These are phyloP conservation scores for Andrena hattorfiana DNA, from an alignment of 2,888 invertebrate genomes.

Conservation along the genomic window DNA sequence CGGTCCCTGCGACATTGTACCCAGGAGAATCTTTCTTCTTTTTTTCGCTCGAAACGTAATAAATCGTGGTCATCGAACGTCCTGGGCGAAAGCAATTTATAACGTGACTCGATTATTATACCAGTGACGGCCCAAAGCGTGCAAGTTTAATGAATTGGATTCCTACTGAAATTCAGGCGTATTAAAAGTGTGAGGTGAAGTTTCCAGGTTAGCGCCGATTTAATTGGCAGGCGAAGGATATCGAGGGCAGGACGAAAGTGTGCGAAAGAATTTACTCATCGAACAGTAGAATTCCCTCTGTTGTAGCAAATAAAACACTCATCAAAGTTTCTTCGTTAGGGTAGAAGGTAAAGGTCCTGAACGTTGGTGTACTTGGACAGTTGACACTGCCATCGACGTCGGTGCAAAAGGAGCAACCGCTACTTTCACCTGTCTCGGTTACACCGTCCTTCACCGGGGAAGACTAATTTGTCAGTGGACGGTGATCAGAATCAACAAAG, in stretches of 20 bases:
- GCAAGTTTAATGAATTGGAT: conserved; percentile 4
- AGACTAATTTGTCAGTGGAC: conserved; percentile 62
- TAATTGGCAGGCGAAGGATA: no score
- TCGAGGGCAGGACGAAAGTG: no score
- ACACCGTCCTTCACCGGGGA: conserved; percentile 18
- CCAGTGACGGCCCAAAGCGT: not conserved
- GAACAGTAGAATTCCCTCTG: no score
- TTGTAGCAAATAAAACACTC: no score
- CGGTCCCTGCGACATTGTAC: conserved; percentile 35
- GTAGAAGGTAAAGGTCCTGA: not conserved
- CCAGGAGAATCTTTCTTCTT: conserved; percentile 5
- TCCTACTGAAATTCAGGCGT: not conserved
- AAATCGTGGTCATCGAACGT: conserved; percentile 35
- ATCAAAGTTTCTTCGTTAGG: not conserved
- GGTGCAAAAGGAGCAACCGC: conserved; percentile 18
- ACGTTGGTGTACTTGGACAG: not conserved
- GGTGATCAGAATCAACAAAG: conserved; percentile 63
- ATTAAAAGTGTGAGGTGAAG: not conserved
- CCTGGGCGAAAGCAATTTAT: conserved; percentile 14
- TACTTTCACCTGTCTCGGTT: not conserved
- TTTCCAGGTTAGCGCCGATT: no score
- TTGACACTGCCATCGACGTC: conserved; percentile 1
- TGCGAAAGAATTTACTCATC: no score
- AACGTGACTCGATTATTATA: conserved; percentile 1
- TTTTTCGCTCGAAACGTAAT: conserved; percentile 32